phyloP scores from a whole-genome alignment of 2,113 vertebrate genomes.

The Pangasianodon gigas region DNA sequence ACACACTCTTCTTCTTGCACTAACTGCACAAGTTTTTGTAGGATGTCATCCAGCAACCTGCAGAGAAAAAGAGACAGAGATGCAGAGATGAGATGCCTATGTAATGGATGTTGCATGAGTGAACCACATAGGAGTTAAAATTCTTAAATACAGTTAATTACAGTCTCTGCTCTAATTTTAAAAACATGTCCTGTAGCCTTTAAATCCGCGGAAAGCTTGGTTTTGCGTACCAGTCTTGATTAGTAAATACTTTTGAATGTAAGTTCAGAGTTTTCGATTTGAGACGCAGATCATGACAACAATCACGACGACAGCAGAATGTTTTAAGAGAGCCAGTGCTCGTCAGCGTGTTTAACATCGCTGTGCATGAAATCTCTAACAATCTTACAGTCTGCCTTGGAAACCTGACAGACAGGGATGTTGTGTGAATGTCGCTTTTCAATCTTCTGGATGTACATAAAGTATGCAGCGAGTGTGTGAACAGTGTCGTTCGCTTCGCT shows the following conservation, averaged over 20 bases:
- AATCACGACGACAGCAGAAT: neutral
- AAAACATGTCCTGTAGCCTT: neutral
- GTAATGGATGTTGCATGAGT: neutral
- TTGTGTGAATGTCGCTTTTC: too few species aligned
- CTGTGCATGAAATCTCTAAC: neutral
- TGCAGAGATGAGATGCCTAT: neutral
- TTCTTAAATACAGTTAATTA: neutral
- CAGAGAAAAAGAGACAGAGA: slow-evolving; percentile 46
- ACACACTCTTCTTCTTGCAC: slow-evolving; percentile 93
- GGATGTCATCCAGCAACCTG: slow-evolving; percentile 86
- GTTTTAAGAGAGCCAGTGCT: too few species aligned
- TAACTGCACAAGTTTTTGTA: slow-evolving; percentile 87
- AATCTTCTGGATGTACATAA: too few species aligned
- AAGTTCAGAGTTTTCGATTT: neutral
- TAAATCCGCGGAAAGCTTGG: neutral
- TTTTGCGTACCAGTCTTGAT: neutral
- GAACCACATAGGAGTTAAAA: neutral
- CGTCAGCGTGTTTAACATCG: too few species aligned
- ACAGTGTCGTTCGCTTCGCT: too few species aligned
- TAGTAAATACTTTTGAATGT: neutral
- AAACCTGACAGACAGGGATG: neutral
- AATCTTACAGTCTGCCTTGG: neutral
- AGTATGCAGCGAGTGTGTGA: too few species aligned
- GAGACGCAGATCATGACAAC: neutral
- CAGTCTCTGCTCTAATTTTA: neutral